Base-by-base conservation (phyloP, 2,113 vertebrate genomes). In the Petromus typicus region DNA sequence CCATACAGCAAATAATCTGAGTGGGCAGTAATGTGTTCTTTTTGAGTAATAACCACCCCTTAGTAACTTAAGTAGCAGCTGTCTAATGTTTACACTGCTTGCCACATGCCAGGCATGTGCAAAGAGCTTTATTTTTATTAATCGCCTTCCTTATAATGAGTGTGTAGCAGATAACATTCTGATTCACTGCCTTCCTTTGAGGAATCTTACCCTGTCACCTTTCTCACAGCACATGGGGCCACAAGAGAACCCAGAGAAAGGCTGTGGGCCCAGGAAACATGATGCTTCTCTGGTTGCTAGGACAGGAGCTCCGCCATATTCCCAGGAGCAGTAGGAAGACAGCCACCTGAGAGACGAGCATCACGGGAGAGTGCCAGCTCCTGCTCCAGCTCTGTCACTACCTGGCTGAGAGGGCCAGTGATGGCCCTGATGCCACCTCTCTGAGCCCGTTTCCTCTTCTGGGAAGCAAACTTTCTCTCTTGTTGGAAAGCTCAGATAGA, bases 261-360 rank as follows among this genome's bases (percentile, higher is more conserved):
- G 37, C 18, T 80, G 37, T 11, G 22, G 6, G 40, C 64, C 51
- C 82, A 59, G 43, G 18, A 40, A 78, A n/a, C 61, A 54, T 2
- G 8, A 6, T 6, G 23, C 40, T 20, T 48, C 2, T 71, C 43
- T 3, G 3, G 3, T 34, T 17, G 34, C 12, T 56, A 1, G 17
- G 7, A 25, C 0, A 6, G 43, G 27, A 18, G 25, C 37, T 32
- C 32, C 0, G 1, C 20, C 2, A 22, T 0, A 2, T 27, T 75
- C 43, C 3, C 2, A 16, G 40, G 1, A 16, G 64, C 34, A n/a
- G 89, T 11, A 43, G 37, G 57, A 34, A 48, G 37, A 84, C 6
- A 3, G 2, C 7, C 22, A 27, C 59, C 2, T 3, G 59, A 37
- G 9, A 71, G 22, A 12, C 0, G 17, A 30, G 25, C n/a, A 20